A percentile compares a stretch with the other conserved stretches of the same genome.
These are phyloP conservation scores for Drosophila pallidifrons DNA, from an alignment of 1,140 invertebrate genomes.

Conservation along the genomic window DNA sequence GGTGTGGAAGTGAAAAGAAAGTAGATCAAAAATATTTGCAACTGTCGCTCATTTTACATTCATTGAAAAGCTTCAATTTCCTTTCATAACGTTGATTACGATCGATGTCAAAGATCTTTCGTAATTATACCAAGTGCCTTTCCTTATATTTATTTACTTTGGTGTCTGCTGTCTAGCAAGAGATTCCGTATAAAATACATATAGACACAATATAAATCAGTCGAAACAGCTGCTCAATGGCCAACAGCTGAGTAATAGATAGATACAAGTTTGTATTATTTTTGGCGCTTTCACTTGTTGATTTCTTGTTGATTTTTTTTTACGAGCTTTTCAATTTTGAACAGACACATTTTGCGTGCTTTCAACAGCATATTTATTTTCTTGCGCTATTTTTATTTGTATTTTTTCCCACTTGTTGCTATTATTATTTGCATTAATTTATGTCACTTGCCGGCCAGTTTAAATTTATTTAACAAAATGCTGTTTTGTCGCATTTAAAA, in stretches of 20 bases:
- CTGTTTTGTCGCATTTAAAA: conserved; percentile 5
- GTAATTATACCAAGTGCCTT: conserved; percentile 37
- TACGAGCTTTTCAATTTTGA: conserved; percentile 35
- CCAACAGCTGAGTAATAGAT: conserved; percentile 41
- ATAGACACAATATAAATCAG: conserved; percentile 57
- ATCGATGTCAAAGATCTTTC: conserved; percentile 24
- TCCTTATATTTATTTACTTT: conserved; percentile 53
- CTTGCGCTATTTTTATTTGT: conserved; percentile 19
- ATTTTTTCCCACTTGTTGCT: conserved; percentile 20
- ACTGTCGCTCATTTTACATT: conserved; percentile 23
- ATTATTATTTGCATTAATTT: conserved; percentile 28
- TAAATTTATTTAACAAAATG: conserved; percentile 33
- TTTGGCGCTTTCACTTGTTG: conserved; percentile 71
- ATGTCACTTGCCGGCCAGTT: conserved; percentile 13
- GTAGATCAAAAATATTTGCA: not conserved
- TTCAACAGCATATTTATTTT: conserved; percentile 36
- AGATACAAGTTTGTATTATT: conserved; percentile 33
- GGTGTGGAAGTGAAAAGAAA: not conserved
- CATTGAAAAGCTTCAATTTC: conserved; percentile 15
- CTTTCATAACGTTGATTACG: conserved; percentile 18
- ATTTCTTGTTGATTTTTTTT: conserved; percentile 39
- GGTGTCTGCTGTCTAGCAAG: conserved; percentile 5
- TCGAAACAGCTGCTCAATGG: conserved; percentile 45
- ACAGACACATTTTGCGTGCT: conserved; percentile 21
- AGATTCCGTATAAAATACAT: conserved; percentile 45